phyloP scores from a whole-genome alignment of 1,140 invertebrate genomes.

The Cydia splendana region DNA sequence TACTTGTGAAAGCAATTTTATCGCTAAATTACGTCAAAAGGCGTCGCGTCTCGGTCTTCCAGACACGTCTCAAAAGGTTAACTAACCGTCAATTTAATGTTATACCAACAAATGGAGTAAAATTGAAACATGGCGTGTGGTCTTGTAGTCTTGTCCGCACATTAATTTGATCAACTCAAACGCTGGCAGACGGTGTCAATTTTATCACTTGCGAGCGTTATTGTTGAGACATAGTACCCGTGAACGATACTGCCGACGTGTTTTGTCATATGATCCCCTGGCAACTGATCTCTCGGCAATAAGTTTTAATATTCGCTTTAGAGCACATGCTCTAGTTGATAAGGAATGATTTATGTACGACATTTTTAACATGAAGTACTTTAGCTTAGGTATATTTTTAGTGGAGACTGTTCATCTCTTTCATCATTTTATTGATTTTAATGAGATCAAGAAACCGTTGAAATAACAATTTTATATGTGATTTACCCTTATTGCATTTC shows the following conservation, averaged over 20 bases:
- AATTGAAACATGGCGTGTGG: slow-evolving; percentile 18
- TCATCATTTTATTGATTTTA: no score
- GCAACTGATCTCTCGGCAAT: not conserved
- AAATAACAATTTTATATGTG: no score
- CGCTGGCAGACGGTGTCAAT: slow-evolving; percentile 26
- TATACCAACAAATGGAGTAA: slow-evolving; percentile 2
- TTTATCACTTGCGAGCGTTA: slow-evolving; percentile 23
- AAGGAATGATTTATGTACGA: not conserved
- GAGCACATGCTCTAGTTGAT: slow-evolving; percentile 1
- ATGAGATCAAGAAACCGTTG: no score
- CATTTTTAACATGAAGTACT: no score
- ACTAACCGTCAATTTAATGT: not conserved
- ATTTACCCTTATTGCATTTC: no score
- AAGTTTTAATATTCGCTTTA: not conserved
- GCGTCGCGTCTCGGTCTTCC: not conserved
- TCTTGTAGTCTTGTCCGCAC: slow-evolving; percentile 9
- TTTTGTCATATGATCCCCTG: slow-evolving; percentile 8
- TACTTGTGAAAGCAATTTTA: not conserved
- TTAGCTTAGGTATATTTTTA: no score
- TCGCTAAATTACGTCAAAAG: not conserved
- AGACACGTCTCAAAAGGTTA: slow-evolving; percentile 4
- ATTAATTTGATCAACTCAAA: slow-evolving; percentile 30
- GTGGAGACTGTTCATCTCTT: no score
- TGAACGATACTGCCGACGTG: not conserved
- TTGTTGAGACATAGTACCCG: slow-evolving; percentile 1